These are phyloP conservation scores for Cettia cetti DNA, from an alignment of 2,113 vertebrate genomes.

Conservation along the genomic window DNA sequence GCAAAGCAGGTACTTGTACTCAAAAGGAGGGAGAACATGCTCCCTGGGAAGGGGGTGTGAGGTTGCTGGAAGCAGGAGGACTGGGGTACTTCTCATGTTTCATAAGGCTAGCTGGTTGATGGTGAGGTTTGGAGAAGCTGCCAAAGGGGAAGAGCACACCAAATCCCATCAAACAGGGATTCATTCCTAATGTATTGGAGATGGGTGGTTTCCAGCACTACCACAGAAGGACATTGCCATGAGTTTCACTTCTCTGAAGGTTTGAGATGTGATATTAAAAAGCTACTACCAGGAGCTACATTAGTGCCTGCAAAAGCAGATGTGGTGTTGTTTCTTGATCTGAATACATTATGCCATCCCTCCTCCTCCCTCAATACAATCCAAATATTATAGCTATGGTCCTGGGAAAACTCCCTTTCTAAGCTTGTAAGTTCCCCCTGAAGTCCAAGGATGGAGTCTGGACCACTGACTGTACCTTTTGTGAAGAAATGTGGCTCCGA, in stretches of 20 bases:
- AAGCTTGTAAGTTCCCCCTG: background rate
- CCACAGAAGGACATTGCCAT: rapidly evolving
- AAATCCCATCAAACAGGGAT: background rate
- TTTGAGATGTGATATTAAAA: background rate
- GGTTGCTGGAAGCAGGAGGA: background rate
- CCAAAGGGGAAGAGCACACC: background rate
- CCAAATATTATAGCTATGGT: background rate
- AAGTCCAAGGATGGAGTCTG: background rate
- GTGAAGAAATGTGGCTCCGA: background rate
- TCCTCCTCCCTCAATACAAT: background rate
- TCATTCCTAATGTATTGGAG: background rate
- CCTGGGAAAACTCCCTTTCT: background rate
- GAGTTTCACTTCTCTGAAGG: background rate
- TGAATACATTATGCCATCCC: background rate
- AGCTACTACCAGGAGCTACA: background rate
- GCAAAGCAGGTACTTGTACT: slow-evolving; percentile 74
- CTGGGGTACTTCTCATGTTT: background rate
- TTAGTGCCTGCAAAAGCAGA: background rate
- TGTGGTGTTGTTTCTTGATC: background rate
- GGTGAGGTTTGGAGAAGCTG: background rate
- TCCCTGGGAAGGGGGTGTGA: background rate
- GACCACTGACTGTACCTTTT: background rate
- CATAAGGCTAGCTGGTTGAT: background rate
- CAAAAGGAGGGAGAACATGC: background rate
- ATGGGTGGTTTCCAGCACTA: background rate